A percentile compares a stretch with the other conserved stretches of the same genome.
phyloP scores from a whole-genome alignment of 2,797 vertebrate species.

The Oreortyx pictus region DNA sequence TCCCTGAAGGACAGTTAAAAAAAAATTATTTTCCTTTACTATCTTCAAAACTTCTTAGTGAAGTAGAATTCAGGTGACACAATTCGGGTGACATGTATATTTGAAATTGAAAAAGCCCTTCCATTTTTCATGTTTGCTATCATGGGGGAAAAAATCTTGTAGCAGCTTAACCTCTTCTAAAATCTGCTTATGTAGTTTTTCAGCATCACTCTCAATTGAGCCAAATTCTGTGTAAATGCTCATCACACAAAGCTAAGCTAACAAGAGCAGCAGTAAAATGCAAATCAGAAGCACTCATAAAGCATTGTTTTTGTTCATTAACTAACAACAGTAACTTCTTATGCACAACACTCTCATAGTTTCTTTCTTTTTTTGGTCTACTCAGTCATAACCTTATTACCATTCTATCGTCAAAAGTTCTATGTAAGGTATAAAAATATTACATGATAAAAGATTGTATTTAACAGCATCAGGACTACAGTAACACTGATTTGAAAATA shows the following conservation, averaged over 20 bases:
- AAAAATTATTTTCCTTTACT: neutral
- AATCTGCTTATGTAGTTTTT: neutral
- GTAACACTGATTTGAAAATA: neutral
- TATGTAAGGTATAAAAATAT: rapidly evolving
- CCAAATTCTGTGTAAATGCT: constrained; percentile 5
- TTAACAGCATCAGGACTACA: neutral
- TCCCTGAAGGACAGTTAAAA: neutral
- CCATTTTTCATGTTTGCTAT: neutral
- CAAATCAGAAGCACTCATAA: neutral
- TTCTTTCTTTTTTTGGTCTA: neutral
- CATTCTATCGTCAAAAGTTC: neutral
- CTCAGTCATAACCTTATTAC: neutral
- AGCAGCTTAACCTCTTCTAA: neutral
- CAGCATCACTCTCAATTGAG: neutral
- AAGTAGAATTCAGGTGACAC: neutral
- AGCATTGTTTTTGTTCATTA: neutral
- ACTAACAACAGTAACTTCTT: neutral
- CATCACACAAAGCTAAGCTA: neutral
- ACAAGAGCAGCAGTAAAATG: neutral
- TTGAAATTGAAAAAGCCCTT: neutral
- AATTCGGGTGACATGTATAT: neutral
- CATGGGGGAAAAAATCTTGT: neutral
- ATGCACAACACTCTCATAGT: neutral
- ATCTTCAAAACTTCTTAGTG: neutral
- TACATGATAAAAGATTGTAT: neutral